Evolutionary conservation across 2,888 invertebrate species (phyloP).

Genomic region (Cephus pygmeus): DNA sequence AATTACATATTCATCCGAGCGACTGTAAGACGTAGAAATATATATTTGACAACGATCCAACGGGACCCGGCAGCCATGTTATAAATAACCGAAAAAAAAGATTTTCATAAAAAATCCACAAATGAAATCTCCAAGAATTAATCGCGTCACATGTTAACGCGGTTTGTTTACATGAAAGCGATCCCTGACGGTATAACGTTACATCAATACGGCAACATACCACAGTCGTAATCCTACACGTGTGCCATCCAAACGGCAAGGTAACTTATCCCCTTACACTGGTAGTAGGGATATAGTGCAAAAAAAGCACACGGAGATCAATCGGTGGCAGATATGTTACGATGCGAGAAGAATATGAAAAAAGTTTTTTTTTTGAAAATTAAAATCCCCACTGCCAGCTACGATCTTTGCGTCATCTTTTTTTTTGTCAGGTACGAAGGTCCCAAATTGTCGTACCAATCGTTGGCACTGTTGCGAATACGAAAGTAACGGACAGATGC

Average conservation of each 20-base stretch:
- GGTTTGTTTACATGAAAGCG: slow-evolving; percentile 18
- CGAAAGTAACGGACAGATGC: background rate
- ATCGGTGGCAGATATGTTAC: no score
- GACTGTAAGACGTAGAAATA: background rate
- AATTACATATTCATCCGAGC: background rate
- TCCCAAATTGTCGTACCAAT: background rate
- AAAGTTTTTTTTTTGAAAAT: background rate
- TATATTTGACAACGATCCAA: background rate
- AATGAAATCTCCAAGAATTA: background rate
- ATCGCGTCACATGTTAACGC: background rate
- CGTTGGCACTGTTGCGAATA: background rate
- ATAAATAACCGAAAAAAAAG: background rate
- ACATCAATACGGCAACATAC: slow-evolving; percentile 30
- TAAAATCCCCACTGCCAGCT: background rate
- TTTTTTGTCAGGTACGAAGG: background rate
- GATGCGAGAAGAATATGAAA: no score
- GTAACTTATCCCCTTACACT: slow-evolving; percentile 27
- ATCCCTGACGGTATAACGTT: slow-evolving; percentile 31
- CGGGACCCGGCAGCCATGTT: background rate
- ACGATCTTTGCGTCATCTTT: background rate
- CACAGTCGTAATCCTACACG: slow-evolving; percentile 32
- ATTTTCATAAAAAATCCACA: background rate
- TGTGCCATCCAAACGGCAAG: slow-evolving; percentile 30
- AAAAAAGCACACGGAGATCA: no score
- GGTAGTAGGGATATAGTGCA: no score